A percentile compares a stretch with the other conserved stretches of the same genome.
Conservation (phyloP, 2,888 invertebrate genomes). For the Entomobrya proxima region DNA sequence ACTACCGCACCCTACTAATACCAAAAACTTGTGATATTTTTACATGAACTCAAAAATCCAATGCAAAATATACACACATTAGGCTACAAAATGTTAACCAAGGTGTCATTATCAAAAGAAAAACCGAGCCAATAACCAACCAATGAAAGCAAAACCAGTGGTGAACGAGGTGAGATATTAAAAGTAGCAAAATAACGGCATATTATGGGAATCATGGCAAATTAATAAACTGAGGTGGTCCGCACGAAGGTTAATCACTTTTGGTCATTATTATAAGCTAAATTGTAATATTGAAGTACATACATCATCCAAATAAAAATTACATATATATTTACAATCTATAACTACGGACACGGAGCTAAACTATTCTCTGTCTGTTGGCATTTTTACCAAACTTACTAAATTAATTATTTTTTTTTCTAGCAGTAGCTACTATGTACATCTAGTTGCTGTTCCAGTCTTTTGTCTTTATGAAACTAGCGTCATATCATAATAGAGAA, state of each 20-base stretch:
- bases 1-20: constrained; percentile 12
- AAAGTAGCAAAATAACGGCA: background rate
- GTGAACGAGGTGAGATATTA: background rate
- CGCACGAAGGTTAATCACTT: background rate
- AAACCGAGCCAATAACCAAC: constrained; percentile 48
- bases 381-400: too few species aligned
- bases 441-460: too few species aligned
- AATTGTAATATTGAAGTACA: too few species aligned
- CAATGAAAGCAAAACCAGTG: constrained; percentile 25
- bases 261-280: too few species aligned
- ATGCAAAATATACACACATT: constrained; percentile 12
- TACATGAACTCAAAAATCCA: constrained; percentile 5
- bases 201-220: constrained; percentile 11
- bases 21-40: background rate
- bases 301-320: too few species aligned
- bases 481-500: too few species aligned
- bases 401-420: too few species aligned
- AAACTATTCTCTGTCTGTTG: too few species aligned
- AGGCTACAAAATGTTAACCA: constrained; percentile 13
- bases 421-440: too few species aligned
- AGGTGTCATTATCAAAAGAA: background rate
- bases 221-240: background rate
- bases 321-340: too few species aligned
- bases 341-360: too few species aligned
- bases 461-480: too few species aligned